phyloP scores from a whole-genome alignment of 37 sponge, comb jelly and placozoan genomes.

The Haliclona indistincta region DNA sequence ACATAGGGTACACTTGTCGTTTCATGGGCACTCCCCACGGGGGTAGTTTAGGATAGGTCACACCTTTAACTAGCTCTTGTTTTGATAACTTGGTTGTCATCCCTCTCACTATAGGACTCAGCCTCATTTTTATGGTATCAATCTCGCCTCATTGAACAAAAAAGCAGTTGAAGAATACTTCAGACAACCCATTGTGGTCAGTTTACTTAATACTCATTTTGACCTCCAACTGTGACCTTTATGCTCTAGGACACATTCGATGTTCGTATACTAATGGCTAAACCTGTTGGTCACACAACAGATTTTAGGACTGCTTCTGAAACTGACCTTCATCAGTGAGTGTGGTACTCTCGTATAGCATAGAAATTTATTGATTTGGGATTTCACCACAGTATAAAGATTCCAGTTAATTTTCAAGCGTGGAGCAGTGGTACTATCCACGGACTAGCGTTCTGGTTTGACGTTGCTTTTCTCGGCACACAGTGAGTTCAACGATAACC shows the following conservation, averaged over 20 bases:
- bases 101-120: constrained; percentile 27
- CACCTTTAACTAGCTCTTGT: background rate
- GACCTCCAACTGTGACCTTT: constrained; percentile 7
- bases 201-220: no score
- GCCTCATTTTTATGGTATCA: constrained; percentile 89
- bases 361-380: no score
- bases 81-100: background rate
- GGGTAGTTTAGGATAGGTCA: no score
- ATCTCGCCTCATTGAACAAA: constrained; percentile 70
- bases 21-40: no score
- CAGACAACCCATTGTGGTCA: constrained; percentile 92
- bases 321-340: constrained; percentile 75
- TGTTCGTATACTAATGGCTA: constrained; percentile 80
- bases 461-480: constrained; percentile 91
- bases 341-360: background rate
- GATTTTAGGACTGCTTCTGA: constrained; percentile 85
- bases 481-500: constrained; percentile 42
- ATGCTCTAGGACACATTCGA: constrained; percentile 86
- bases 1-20: no score
- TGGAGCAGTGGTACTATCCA: constrained; percentile 78
- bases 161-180: constrained; percentile 89
- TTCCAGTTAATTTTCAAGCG: constrained; percentile 66
- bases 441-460: constrained; percentile 99
- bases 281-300: constrained; percentile 76
- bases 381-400: constrained; percentile 79